Evolutionary conservation across 2,888 invertebrate genomes (phyloP).

Genomic region (Minunthozetes semirufus): DNA sequence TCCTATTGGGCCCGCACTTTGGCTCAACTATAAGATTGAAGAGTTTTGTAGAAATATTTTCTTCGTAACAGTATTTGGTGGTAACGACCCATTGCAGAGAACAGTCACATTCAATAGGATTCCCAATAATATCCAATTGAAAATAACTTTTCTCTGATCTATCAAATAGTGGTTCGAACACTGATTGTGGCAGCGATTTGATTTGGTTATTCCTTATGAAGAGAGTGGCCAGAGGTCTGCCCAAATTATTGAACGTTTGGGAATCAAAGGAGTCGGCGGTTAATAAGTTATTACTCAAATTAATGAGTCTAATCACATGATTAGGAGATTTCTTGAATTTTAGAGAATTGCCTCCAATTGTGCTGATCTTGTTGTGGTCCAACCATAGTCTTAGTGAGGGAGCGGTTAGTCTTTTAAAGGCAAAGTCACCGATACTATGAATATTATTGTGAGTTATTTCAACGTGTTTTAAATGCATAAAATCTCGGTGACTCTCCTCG

Average conservation of each 20-base stretch:
- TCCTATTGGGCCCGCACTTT: neutral
- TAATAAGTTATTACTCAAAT: slow-evolving; percentile 6
- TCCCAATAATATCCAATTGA: neutral
- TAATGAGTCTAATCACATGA: neutral
- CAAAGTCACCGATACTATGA: neutral
- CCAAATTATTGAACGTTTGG: neutral
- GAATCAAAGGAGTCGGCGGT: neutral
- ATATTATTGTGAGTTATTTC: neutral
- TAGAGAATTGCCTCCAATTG: neutral
- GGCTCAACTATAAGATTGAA: neutral
- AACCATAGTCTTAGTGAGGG: neutral
- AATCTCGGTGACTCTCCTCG: neutral
- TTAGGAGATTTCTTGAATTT: slow-evolving; percentile 6
- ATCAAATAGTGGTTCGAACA: slow-evolving; percentile 14
- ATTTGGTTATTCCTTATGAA: neutral
- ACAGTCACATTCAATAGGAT: slow-evolving; percentile 18
- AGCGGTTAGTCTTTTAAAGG: neutral
- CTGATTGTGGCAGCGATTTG: neutral
- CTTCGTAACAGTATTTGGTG: slow-evolving; percentile 4
- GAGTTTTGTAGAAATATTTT: neutral
- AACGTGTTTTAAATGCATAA: neutral
- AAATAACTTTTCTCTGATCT: neutral
- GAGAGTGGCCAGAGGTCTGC: slow-evolving; percentile 3
- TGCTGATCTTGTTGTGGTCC: neutral
- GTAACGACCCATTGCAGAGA: neutral